Evolutionary conservation across 2,888 invertebrate species (phyloP).

Genomic region (Phanerotoma sp.): DNA sequence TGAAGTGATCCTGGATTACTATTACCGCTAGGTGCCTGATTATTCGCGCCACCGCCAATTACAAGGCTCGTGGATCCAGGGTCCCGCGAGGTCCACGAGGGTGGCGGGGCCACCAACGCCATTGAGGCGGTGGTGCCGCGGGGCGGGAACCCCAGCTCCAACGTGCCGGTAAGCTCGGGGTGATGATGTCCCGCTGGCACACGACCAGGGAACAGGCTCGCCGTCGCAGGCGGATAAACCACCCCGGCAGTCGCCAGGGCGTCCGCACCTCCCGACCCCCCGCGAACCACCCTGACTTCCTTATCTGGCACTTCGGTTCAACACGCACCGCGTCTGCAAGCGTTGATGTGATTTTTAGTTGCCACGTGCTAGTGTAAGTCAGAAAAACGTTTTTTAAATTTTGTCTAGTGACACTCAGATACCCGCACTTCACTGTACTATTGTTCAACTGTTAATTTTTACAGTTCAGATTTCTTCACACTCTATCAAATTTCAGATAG

Average conservation of each 20-base stretch:
- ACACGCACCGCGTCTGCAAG: constrained; percentile 21
- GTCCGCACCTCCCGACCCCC: constrained; percentile 59
- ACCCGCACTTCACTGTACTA: too few relatives aligned
- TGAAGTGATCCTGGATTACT: constrained; percentile 65
- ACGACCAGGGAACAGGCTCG: constrained; percentile 61
- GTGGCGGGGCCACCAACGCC: constrained; percentile 62
- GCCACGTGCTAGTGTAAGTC: neutral
- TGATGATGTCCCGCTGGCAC: constrained; percentile 58
- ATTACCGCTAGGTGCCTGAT: constrained; percentile 52
- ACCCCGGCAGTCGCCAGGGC: constrained; percentile 58
- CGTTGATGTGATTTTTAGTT: neutral
- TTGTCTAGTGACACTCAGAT: too few relatives aligned
- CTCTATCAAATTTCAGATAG: too few relatives aligned
- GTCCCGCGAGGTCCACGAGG: constrained; percentile 59
- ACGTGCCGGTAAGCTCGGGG: constrained; percentile 57
- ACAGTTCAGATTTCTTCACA: too few relatives aligned
- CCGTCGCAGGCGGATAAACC: constrained; percentile 57
- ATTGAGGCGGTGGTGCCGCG: constrained; percentile 58
- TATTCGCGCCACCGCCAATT: constrained; percentile 31
- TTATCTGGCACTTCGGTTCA: constrained; percentile 32
- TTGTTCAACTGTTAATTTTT: too few relatives aligned
- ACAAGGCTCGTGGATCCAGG: constrained; percentile 53
- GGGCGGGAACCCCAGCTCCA: constrained; percentile 59
- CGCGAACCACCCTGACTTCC: constrained; percentile 60
- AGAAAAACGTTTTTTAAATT: too few relatives aligned